Evolutionary conservation across 1,140 invertebrate species (phyloP), one percentile per base, ranked within the genome.

Genomic region (Holcopasites calliopsidis): DNA sequence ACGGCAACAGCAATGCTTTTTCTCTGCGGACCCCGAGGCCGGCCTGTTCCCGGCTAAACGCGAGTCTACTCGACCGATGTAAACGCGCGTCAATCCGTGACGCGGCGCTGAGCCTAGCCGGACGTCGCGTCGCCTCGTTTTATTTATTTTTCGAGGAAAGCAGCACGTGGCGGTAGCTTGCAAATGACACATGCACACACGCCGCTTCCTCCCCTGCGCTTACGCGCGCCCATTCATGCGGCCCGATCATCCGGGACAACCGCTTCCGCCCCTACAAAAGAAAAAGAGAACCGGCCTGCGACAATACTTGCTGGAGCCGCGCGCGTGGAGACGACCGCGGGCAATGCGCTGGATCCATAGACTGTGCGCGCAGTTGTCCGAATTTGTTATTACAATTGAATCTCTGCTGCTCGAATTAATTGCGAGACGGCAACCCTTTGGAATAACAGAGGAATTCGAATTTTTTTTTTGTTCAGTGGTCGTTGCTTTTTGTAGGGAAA

Each of bases 111-210:
- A 21, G n/a, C 60, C 10, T 18, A 31, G 38, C 38, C 31, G 66
- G 57, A 70, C 68, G 71, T 54, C 52, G 50, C 50, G 28, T 42
- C 62, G 77, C n/a, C 31, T 50, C 49, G 65, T 78, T 83, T 82
- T 78, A 69, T 83, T 83, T 83, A 81, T 83, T 83, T 83, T 83
- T 70, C 58, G 69, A 81, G 79, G 75, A 76, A 81, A 83, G 75
- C 75, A 74, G 80, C 81, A 83, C 81, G 81, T 83, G 81, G 76
- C 79, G 75, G 50, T 68, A 55, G 79, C 69, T 82, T 82, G 80
- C 80, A 80, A 82, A 77, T 82, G 80, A 82, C 80, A 82, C 80
- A 76, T 82, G 80, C 82, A 68, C 80, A 77, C 71, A 77, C 58
- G 74, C 50, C 68, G 3, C 65, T 55, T 23, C 21, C 49, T n/a